Conservation (phyloP, 2,113 vertebrate genomes). For the Oenanthe melanoleuca region DNA sequence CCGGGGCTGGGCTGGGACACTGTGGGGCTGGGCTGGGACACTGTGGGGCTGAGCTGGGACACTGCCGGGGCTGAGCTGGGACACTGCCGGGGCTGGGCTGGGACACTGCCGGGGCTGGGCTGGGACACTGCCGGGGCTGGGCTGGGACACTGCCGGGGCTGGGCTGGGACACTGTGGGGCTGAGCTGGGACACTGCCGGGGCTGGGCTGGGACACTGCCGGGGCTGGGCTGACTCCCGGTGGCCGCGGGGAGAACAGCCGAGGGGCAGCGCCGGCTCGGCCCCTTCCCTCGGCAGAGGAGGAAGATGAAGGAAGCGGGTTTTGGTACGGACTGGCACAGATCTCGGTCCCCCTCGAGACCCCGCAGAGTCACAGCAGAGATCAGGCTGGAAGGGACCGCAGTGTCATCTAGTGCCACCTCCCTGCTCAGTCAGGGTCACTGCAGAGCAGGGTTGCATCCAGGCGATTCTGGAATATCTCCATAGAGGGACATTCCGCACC, state of each 20-base stretch:
- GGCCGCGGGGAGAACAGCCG: neutral
- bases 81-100: neutral
- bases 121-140: neutral
- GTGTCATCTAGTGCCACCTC: neutral
- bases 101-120: neutral
- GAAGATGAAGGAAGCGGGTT: neutral
- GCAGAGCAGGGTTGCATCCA: neutral
- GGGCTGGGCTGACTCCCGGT: neutral
- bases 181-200: neutral
- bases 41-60: no score
- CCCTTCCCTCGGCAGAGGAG: neutral
- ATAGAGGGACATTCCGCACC: no score
- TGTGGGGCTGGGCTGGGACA: no score
- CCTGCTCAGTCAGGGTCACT: neutral
- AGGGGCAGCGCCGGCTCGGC: neutral
- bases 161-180: neutral
- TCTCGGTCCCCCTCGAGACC: fast-evolving
- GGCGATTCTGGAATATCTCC: no score
- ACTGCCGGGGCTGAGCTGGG: no score
- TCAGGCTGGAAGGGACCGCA: neutral
- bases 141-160: neutral
- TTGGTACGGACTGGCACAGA: neutral
- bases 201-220: neutral
- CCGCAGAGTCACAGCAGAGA: neutral
- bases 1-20: no score